phyloP scores from a whole-genome alignment of 37 sponge, comb jelly and placozoan species.

The Sycon ciliatum region DNA sequence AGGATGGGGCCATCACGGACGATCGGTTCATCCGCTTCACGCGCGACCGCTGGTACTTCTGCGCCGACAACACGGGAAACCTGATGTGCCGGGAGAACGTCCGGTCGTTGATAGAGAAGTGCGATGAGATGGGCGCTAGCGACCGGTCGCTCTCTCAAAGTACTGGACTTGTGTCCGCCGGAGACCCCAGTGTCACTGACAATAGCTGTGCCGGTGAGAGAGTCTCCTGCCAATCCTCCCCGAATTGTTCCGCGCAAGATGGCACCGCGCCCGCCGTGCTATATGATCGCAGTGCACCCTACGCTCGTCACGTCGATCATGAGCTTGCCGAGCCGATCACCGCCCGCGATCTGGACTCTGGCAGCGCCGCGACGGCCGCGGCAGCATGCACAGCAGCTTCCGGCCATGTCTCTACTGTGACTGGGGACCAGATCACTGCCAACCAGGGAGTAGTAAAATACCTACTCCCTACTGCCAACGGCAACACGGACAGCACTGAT shows the following conservation, averaged over 20 bases:
- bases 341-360: no score
- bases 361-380: no score
- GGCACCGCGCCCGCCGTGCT: neutral
- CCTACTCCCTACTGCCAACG: no score
- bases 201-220: neutral
- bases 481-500: no score
- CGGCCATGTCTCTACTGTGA: no score
- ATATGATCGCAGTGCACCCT: no score
- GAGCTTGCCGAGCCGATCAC: no score
- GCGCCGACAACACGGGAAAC: conserved; percentile 81
- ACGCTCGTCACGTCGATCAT: no score
- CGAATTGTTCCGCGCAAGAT: neutral
- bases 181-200: neutral
- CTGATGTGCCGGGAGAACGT: conserved; percentile 65
- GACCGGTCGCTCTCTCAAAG: neutral
- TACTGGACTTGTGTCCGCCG: neutral
- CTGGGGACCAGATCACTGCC: no score
- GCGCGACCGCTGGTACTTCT: conserved; percentile 65
- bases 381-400: no score
- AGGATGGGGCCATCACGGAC: conserved; percentile 18
- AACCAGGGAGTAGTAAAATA: no score
- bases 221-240: neutral
- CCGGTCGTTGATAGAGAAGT: conserved; percentile 29
- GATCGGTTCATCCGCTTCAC: conserved; percentile 77
- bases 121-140: conserved; percentile 33